phyloP scores from a whole-genome alignment of 2,888 invertebrate species.

The Gisinianus flammeolus region DNA sequence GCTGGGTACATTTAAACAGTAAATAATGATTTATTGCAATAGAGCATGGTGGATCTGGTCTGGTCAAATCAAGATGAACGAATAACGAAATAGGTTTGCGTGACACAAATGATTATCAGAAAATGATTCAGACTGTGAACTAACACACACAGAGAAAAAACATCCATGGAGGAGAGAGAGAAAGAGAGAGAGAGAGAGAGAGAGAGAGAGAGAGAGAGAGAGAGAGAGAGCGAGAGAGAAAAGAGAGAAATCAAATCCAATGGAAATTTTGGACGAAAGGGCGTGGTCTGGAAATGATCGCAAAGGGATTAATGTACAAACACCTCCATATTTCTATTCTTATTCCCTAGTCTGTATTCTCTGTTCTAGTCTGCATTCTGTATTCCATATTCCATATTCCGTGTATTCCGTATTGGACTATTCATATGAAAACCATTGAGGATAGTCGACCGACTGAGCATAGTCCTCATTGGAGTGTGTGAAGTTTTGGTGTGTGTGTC shows the following conservation, averaged over 20 bases:
- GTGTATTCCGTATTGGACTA: neutral
- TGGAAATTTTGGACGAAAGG: slow-evolving; percentile 37
- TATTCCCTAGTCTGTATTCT: neutral
- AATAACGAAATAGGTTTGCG: slow-evolving; percentile 50
- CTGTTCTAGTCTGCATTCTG: neutral
- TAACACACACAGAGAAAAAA: neutral
- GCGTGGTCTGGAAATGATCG: slow-evolving; percentile 47
- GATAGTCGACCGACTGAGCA: neutral
- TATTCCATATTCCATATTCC: neutral
- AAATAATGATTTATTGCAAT: slow-evolving; percentile 13
- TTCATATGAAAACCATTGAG: neutral
- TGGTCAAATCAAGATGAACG: slow-evolving; percentile 55
- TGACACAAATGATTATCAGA: slow-evolving; percentile 57
- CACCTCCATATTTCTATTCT: neutral
- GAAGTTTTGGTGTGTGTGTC: slow-evolving; percentile 3
- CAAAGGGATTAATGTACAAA: slow-evolving; percentile 51
- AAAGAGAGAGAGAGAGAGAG: neutral
- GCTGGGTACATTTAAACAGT: neutral
- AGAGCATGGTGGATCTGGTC: slow-evolving; percentile 21
- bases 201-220: neutral
- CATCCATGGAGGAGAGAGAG: slow-evolving; percentile 27
- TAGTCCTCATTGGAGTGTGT: neutral
- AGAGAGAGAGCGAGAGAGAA: too few species aligned
- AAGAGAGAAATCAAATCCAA: slow-evolving; percentile 48
- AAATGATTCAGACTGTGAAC: slow-evolving; percentile 56